Base-by-base conservation (phyloP, 2,888 invertebrate genomes). In the Boloria euphrosyne region DNA sequence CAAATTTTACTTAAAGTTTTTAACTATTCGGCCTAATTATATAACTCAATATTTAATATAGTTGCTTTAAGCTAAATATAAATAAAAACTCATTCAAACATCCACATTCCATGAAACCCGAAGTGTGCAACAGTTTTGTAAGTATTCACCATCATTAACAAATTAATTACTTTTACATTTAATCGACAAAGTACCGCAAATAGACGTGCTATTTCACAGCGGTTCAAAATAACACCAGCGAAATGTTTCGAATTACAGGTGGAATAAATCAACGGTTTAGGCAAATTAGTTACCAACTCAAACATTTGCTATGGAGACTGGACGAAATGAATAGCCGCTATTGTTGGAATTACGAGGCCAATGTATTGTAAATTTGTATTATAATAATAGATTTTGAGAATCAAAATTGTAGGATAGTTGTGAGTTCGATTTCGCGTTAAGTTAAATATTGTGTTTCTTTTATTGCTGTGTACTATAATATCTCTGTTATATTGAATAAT, bases 261-360 rank as follows among this genome's bases (percentile, higher is more conserved):
- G 43, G 55, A 55, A 63, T 63, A 57, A 57, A 63, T 50, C 50
- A 50, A 57, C 63, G 63, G 55, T 27, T 63, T 57, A 49, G 38
- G 22, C 49, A 57, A 57, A 63, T 63, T 63, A 63, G 57, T 63
- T 57, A 57, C 16, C 50, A 50, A 57, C 49, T 63, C 43, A 63
- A 63, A 57, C 50, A 63, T 63, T 63, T 63, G 50, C 22, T n/a
- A 49, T 61, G 22, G 60, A 54, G 62, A 18, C 44, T 27, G 62
- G 31, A 18, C 54, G 38, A 54, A 49, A 62, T 18, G 62, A 49
- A 62, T 62, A 62, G 54, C 31, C 13, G 4, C 53, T 31, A 38
- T 18, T 62, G 62, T 62, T 38, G 46, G 27, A 46, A 46, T 46
- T 18, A 57, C 44, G 44, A 10, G 27, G 31, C 3, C 31, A 31